Evolutionary conservation across 2,113 vertebrate species (phyloP).

Genomic region (Platycercus adscitus): DNA sequence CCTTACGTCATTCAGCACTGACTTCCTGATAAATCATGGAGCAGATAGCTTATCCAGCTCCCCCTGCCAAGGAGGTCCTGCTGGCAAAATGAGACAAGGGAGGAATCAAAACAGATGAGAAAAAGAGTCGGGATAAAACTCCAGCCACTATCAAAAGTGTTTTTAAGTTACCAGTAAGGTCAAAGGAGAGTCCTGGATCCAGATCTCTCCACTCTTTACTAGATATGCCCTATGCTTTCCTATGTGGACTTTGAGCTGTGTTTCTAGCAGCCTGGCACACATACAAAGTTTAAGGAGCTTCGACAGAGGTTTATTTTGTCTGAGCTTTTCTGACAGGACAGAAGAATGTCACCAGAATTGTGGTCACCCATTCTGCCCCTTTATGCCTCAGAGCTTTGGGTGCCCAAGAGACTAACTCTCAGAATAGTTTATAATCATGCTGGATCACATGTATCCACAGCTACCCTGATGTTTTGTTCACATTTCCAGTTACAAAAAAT

Average conservation of each 20-base stretch:
- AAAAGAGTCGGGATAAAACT: neutral
- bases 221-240: neutral
- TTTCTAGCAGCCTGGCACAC: neutral
- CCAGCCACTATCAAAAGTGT: neutral
- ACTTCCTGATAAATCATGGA: conserved; percentile 44
- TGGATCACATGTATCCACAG: neutral
- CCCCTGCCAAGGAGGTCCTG: neutral
- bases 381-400: neutral
- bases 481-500: neutral
- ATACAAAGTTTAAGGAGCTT: neutral
- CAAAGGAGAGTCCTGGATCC: neutral
- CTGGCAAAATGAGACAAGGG: neutral
- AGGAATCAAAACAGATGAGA: neutral
- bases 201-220: neutral
- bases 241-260: neutral
- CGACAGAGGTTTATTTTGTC: neutral
- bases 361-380: neutral
- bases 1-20: conserved; percentile 30
- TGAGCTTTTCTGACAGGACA: neutral
- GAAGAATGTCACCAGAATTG: neutral
- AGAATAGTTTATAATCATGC: neutral
- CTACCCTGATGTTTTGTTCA: neutral
- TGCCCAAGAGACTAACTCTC: neutral
- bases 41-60: conserved; percentile 1
- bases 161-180: neutral